These are phyloP conservation scores for Muntiacus reevesi DNA, from an alignment of 2,113 vertebrate species.

Conservation along the genomic window DNA sequence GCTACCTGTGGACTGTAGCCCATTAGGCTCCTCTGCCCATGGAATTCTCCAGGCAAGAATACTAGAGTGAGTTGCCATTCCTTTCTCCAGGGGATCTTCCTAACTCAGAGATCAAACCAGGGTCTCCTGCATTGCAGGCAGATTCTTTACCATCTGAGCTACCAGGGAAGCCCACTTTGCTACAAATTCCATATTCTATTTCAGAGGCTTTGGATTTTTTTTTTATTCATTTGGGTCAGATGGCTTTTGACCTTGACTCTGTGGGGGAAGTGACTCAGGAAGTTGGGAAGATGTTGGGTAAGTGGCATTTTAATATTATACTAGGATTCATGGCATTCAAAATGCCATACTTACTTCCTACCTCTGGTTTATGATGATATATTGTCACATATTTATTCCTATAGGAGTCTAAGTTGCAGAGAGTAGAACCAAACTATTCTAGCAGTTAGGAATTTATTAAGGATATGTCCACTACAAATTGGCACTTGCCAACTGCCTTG, in stretches of 20 bases:
- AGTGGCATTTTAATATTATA: neutral
- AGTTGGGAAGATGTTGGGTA: neutral
- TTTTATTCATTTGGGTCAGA: neutral
- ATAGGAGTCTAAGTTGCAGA: neutral
- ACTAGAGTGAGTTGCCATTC: neutral
- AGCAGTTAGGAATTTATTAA: neutral
- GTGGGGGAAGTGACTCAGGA: too few species aligned
- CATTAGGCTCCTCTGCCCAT: neutral
- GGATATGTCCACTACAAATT: neutral
- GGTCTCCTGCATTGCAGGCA: neutral
- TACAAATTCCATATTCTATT: neutral
- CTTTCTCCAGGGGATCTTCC: neutral
- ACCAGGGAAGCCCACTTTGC: neutral
- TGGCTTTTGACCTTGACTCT: neutral
- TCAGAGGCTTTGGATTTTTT: neutral
- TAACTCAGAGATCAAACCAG: neutral
- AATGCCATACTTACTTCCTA: neutral
- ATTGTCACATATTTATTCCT: neutral
- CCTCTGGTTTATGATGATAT: neutral
- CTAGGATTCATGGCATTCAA: neutral
- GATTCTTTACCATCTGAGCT: neutral
- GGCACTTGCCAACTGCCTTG: neutral
- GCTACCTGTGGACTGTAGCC: rapidly evolving
- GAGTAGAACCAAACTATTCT: neutral
- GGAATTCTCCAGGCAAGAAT: neutral